phyloP scores from a whole-genome alignment of 2,797 vertebrate species.

The Cephalopachus bancanus region DNA sequence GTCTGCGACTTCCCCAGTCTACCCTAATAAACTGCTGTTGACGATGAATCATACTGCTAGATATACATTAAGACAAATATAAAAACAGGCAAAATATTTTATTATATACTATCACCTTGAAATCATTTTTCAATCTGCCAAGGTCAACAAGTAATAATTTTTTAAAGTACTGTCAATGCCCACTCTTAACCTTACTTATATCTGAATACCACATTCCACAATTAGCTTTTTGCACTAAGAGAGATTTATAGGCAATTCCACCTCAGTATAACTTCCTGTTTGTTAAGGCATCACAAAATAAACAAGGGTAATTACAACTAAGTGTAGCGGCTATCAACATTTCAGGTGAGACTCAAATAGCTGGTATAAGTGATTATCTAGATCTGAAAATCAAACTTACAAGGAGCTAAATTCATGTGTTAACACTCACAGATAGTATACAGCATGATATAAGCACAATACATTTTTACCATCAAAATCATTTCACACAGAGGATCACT shows the following conservation, averaged over 20 bases:
- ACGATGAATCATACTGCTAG: not conserved
- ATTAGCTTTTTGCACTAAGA: not conserved
- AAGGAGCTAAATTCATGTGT: slow-evolving; percentile 35
- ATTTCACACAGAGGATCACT: slow-evolving; percentile 3
- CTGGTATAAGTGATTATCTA: slow-evolving; percentile 30
- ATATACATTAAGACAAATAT: slow-evolving; percentile 4
- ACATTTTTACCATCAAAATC: not conserved
- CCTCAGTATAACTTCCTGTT: slow-evolving; percentile 14
- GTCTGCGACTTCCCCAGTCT: slow-evolving; percentile 39
- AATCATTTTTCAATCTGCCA: slow-evolving; percentile 29
- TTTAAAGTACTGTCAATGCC: not conserved
- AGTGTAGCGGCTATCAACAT: slow-evolving; percentile 8
- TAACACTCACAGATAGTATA: slow-evolving; percentile 42
- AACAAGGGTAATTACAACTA: slow-evolving; percentile 32
- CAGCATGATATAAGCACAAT: slow-evolving; percentile 12
- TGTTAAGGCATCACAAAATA: slow-evolving; percentile 17
- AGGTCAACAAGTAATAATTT: slow-evolving; percentile 13
- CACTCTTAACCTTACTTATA: slow-evolving; percentile 44
- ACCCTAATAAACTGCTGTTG: not conserved
- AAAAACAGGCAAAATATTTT: slow-evolving; percentile 30
- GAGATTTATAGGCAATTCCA: not conserved
- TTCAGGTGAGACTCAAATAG: slow-evolving; percentile 40
- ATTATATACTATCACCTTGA: slow-evolving; percentile 40
- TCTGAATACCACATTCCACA: slow-evolving; percentile 32
- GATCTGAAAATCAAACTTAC: slow-evolving; percentile 61